These are phyloP conservation scores for Saguinus oedipus DNA, from an alignment of 2,797 vertebrate genomes.

Conservation along the genomic window DNA sequence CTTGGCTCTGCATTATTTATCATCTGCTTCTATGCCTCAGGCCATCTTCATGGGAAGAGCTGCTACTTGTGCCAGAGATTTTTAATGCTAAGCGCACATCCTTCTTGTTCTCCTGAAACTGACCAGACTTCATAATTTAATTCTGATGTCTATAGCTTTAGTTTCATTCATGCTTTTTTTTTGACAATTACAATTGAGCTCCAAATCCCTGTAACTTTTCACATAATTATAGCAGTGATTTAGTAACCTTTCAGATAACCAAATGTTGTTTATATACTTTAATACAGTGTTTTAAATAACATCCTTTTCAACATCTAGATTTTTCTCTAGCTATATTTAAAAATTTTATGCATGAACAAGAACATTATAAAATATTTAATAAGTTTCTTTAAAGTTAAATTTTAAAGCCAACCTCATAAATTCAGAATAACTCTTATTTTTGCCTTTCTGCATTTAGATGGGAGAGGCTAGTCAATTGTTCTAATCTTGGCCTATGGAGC, in stretches of 20 bases:
- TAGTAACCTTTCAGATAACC: neutral
- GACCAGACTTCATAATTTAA: conserved; percentile 28
- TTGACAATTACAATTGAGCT: conserved; percentile 22
- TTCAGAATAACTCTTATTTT: conserved; percentile 50
- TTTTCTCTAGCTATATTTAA: conserved; percentile 57
- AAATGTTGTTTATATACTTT: conserved; percentile 16
- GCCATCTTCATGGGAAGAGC: neutral
- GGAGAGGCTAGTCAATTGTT: conserved; percentile 46
- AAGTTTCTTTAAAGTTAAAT: conserved; percentile 64
- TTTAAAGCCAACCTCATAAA: conserved; percentile 66
- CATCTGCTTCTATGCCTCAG: neutral
- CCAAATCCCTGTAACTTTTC: neutral
- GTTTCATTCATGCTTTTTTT: neutral
- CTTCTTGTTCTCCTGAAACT: neutral
- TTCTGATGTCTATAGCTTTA: neutral
- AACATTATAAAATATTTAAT: conserved; percentile 67
- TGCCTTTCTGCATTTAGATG: conserved; percentile 1
- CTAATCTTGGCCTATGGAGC: neutral
- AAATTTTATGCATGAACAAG: conserved; percentile 41
- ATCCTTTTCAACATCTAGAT: neutral
- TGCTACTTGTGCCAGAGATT: neutral
- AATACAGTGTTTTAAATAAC: neutral
- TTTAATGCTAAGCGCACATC: neutral
- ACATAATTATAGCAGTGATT: neutral
- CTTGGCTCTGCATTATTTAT: neutral